Conservation (phyloP, 2,797 vertebrate species). For the Myiothlypis coronata region DNA sequence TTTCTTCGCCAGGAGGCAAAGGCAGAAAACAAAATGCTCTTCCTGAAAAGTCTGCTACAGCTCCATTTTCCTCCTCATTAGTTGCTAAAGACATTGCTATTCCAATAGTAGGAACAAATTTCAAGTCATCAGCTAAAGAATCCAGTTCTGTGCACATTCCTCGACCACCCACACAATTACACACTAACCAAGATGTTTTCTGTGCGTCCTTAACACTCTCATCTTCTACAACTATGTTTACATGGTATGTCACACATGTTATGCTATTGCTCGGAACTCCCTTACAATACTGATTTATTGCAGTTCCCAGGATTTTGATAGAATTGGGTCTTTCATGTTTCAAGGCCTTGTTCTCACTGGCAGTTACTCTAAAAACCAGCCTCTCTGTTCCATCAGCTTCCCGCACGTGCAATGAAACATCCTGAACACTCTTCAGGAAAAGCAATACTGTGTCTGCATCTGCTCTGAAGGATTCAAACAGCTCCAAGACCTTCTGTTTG, state of each 20-base stretch:
- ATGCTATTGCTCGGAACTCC: slow-evolving; percentile 80
- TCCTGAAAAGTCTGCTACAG: slow-evolving; percentile 84
- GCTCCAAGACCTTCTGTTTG: slow-evolving; percentile 93
- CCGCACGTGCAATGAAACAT: slow-evolving; percentile 88
- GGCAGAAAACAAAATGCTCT: slow-evolving; percentile 97
- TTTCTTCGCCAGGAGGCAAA: slow-evolving; percentile 93
- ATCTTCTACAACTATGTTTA: slow-evolving; percentile 88
- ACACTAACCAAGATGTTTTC: slow-evolving; percentile 90
- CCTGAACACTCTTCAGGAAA: slow-evolving; percentile 93
- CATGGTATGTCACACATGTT: slow-evolving; percentile 90
- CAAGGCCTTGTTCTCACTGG: slow-evolving; percentile 82
- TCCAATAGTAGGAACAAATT: slow-evolving; percentile 92
- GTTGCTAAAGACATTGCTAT: slow-evolving; percentile 86
- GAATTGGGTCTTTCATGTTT: slow-evolving; percentile 86
- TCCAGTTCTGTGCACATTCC: slow-evolving; percentile 90
- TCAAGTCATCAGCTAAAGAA: slow-evolving; percentile 91
- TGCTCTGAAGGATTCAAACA: slow-evolving; percentile 95
- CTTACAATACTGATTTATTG: slow-evolving; percentile 88
- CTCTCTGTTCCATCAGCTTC: slow-evolving; percentile 89
- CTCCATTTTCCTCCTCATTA: slow-evolving; percentile 78
- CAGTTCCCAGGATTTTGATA: slow-evolving; percentile 84
- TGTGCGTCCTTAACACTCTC: slow-evolving; percentile 84
- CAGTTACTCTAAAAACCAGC: slow-evolving; percentile 89
- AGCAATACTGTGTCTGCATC: slow-evolving; percentile 95
- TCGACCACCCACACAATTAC: slow-evolving; percentile 92